A percentile compares a stretch with the other conserved stretches of the same genome.
These are phyloP conservation scores for Plagodis pulveraria DNA, from an alignment of 2,888 invertebrate species.

Conservation along the genomic window DNA sequence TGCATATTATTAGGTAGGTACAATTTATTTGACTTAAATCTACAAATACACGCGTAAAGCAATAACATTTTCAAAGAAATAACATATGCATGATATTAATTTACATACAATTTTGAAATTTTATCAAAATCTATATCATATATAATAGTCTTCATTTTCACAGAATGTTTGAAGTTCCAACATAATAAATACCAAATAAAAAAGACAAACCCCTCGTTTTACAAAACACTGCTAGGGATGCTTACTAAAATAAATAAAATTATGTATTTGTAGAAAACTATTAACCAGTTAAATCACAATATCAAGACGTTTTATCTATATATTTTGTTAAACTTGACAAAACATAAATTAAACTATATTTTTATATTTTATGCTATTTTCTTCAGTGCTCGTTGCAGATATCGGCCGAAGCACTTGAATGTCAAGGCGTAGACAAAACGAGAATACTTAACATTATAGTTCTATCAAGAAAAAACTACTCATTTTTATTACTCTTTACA, in stretches of 20 bases:
- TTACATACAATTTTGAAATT: slow-evolving; percentile 28
- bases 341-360: no score
- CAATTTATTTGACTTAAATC: slow-evolving; percentile 76
- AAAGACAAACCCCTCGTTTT: background rate
- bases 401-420: background rate
- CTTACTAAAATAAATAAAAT: no score
- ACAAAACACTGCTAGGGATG: background rate
- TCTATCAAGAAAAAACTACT: no score
- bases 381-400: background rate
- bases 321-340: no score
- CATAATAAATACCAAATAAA: slow-evolving; percentile 2
- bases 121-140: slow-evolving; percentile 20
- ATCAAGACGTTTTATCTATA: no score
- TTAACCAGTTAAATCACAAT: no score
- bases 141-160: slow-evolving; percentile 24
- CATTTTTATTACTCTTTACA: background rate
- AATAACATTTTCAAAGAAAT: slow-evolving; percentile 50
- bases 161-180: slow-evolving; percentile 34
- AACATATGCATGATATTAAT: slow-evolving; percentile 27
- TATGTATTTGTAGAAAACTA: no score
- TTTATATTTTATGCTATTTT: no score
- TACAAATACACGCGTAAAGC: slow-evolving; percentile 71
- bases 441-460: no score
- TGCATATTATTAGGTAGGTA: slow-evolving; percentile 53
- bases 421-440: no score